These are phyloP conservation scores for Ormyrus labotus DNA, from an alignment of 2,888 invertebrate species.

Conservation along the genomic window DNA sequence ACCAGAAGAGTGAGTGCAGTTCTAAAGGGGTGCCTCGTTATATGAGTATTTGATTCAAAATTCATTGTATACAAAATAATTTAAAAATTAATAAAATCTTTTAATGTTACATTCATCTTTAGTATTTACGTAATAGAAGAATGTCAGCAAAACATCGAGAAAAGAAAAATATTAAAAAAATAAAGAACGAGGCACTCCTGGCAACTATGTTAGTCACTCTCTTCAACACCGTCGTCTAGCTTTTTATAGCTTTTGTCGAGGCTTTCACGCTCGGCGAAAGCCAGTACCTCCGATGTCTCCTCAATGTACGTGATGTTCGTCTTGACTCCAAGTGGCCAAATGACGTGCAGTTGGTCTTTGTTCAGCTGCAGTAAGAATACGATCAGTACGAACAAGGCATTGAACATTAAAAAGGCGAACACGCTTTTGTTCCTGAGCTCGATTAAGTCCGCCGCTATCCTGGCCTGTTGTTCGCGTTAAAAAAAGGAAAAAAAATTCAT, in stretches of 20 bases:
- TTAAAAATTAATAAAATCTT: too few relatives aligned
- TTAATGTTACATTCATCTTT: too few relatives aligned
- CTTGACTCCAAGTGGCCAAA: conserved; percentile 97
- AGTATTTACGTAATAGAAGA: too few relatives aligned
- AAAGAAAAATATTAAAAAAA: background rate
- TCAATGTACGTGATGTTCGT: conserved; percentile 96
- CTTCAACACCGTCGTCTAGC: conserved; percentile 35
- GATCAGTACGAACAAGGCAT: conserved; percentile 98
- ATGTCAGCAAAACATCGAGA: background rate
- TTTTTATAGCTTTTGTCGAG: conserved; percentile 37
- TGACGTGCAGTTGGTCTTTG: conserved; percentile 97
- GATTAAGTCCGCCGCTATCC: conserved; percentile 92
- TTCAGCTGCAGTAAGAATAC: conserved; percentile 99
- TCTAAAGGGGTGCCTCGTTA: conserved; percentile 41
- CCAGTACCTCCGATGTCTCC: conserved; percentile 91
- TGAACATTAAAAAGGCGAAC: conserved; percentile 99
- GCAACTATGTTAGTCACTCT: conserved; percentile 61
- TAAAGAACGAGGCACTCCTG: conserved; percentile 57
- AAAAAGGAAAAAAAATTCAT: conserved; percentile 69
- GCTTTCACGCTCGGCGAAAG: conserved; percentile 51
- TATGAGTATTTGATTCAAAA: background rate
- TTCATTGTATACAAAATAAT: too few relatives aligned
- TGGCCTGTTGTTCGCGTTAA: conserved; percentile 81
- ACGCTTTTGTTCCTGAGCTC: conserved; percentile 98
- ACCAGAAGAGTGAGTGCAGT: conserved; percentile 53